Evolutionary conservation across 2,797 vertebrate species (phyloP).

Genomic region (Lacerta bilineata): DNA sequence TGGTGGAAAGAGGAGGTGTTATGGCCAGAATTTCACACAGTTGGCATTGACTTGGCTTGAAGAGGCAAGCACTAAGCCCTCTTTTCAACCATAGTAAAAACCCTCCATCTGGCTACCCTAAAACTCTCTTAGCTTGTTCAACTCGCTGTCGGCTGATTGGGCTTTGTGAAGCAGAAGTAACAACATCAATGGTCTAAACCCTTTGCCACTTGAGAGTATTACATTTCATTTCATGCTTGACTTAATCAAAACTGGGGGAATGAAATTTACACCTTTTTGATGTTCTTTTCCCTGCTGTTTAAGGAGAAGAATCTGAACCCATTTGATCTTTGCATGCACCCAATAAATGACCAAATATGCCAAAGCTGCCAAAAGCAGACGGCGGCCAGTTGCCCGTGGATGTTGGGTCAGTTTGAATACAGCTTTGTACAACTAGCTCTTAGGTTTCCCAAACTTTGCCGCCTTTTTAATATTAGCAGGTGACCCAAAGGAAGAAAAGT

Average conservation of each 20-base stretch:
- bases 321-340: conserved; percentile 98
- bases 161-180: conserved; percentile 99
- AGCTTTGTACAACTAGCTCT: conserved; percentile 68
- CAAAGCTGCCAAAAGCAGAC: conserved; percentile 96
- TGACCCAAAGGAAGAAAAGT: conserved; percentile 60
- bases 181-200: conserved; percentile 99
- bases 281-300: conserved; percentile 98
- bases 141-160: conserved; percentile 97
- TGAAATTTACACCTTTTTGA: conserved; percentile 99
- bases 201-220: conserved; percentile 99
- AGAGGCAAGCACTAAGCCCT: conserved; percentile 99
- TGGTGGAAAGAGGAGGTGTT: conserved; percentile 76
- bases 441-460: conserved; percentile 55
- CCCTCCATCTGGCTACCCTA: conserved; percentile 99
- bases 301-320: conserved; percentile 99
- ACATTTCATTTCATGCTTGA: conserved; percentile 99
- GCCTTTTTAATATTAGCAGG: conserved; percentile 59
- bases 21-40: conserved; percentile 97
- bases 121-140: conserved; percentile 96
- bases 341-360: conserved; percentile 99
- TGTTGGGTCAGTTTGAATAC: conserved; percentile 88
- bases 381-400: conserved; percentile 95
- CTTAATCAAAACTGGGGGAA: conserved; percentile 99
- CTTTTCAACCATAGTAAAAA: conserved; percentile 98
- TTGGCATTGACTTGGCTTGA: conserved; percentile 98